phyloP scores from a whole-genome alignment of 2,797 vertebrate genomes.

The Hippopotamyrus pictus region DNA sequence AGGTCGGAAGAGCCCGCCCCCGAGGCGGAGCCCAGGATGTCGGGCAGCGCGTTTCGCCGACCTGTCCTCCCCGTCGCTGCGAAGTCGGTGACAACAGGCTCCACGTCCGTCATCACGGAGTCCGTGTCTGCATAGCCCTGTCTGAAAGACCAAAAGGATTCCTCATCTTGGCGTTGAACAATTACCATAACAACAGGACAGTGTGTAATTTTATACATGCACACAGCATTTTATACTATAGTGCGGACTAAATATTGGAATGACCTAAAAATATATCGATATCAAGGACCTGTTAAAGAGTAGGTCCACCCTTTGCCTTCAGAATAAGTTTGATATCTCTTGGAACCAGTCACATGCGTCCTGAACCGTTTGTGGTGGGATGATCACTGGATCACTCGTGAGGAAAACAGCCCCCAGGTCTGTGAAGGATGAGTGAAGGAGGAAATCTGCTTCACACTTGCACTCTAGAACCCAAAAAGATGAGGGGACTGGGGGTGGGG shows the following conservation, averaged over 20 bases:
- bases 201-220: not conserved
- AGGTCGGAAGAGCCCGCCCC: constrained; percentile 60
- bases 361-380: not conserved
- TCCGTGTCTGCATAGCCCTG: constrained; percentile 72
- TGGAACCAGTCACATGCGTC: not conserved
- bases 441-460: not conserved
- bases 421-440: not conserved
- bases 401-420: not conserved
- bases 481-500: not conserved
- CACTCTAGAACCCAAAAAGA: not conserved
- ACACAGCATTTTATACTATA: not conserved
- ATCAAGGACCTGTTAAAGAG: not conserved
- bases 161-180: not conserved
- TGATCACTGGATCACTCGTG: not conserved
- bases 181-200: not conserved
- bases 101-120: constrained; percentile 79
- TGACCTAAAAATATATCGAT: not conserved
- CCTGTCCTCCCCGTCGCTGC: constrained; percentile 72
- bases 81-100: constrained; percentile 70
- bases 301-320: not conserved
- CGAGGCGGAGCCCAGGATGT: constrained; percentile 65
- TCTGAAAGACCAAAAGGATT: constrained; percentile 45
- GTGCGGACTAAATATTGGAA: not conserved
- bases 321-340: not conserved
- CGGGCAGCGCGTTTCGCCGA: constrained; percentile 76